Base-by-base conservation (phyloP, 2,888 invertebrate species). In the Xylota segnis region DNA sequence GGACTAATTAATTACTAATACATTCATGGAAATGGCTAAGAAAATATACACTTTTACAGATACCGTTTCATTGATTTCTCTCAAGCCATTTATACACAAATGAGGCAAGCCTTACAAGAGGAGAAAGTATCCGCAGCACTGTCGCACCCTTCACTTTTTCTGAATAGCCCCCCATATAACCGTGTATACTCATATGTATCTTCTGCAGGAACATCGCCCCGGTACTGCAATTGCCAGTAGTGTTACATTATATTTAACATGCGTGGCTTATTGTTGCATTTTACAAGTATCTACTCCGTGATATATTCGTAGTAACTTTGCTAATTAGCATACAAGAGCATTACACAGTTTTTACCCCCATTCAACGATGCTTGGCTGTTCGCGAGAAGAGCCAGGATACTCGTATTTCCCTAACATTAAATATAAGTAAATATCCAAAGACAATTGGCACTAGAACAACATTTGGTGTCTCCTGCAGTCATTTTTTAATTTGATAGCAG, bases 381-480 rank as follows among this genome's bases (percentile, higher is more conserved):
- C 75, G 75, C 81, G 70, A 81, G 84, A 81, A 83, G 83, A 59
- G 52, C 65, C 79, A 50, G 52, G 54, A 47, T 66, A 65, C 75
- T 52, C 45, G 45, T 47, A 75, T 76, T 58, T 70, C 76, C 76
- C 82, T 71, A 63, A 68, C 76, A 77, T 86, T 82, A 82, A 76
- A 72, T 82, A 29, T 43, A 86, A 82, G 86, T 86, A 86, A 86
- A 86, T 82, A 86, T 86, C 68, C 86, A 72, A 86, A 72, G 61
- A 86, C 86, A 82, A 86, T 86, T 86, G 86, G 86, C 82, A 86
- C 86, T 86, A 86, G 86, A 86, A 68, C 76, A 86, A 86, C 86
- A 86, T 86, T 86, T 86, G 86, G 86, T 86, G 86, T 84, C 84
- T 86, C 86, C 86, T 86, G 82, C 76, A 82, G 86, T 86, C 86